These are phyloP conservation scores for Rhopalosiphum maidis DNA, from an alignment of 1,140 invertebrate genomes.

Conservation along the genomic window DNA sequence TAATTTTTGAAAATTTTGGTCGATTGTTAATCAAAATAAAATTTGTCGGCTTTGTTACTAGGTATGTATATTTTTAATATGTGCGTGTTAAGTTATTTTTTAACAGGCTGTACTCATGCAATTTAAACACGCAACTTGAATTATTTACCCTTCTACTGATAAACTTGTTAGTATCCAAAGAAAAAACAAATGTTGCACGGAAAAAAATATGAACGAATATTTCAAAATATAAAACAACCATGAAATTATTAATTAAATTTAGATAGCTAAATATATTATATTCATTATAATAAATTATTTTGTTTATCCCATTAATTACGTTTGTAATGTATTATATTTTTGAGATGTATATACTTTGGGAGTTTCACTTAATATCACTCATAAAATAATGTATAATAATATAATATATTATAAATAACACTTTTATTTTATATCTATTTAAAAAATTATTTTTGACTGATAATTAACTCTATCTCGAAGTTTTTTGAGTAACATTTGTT, in stretches of 20 bases:
- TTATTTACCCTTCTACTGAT: conserved; percentile 40
- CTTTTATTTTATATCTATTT: too few species aligned
- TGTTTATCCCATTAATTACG: background rate
- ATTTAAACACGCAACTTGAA: conserved; percentile 44
- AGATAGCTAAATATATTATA: background rate
- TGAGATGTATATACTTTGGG: background rate
- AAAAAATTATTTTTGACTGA: too few species aligned
- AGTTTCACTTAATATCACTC: background rate
- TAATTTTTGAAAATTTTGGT: background rate
- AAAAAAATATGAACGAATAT: conserved; percentile 31
- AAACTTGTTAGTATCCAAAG: conserved; percentile 42
- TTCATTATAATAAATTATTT: background rate
- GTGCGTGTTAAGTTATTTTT: conserved; percentile 39
- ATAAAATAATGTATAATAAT: background rate
- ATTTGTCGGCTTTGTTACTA: background rate
- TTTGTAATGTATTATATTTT: background rate
- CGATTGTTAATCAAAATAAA: conserved; percentile 13
- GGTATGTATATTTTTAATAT: conserved; percentile 23
- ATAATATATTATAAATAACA: background rate
- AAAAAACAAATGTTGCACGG: conserved; percentile 4
- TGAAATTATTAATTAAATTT: conserved; percentile 23
- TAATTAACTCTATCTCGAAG: too few species aligned
- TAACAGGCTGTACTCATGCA: conserved; percentile 28
- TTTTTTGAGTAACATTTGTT: too few species aligned
- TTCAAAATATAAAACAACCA: conserved; percentile 19